Percentiles rank a stretch among this genome's conserved stretches.
phyloP scores from a whole-genome alignment of 2,797 vertebrate species.

The Melanotaenia boesemani region DNA sequence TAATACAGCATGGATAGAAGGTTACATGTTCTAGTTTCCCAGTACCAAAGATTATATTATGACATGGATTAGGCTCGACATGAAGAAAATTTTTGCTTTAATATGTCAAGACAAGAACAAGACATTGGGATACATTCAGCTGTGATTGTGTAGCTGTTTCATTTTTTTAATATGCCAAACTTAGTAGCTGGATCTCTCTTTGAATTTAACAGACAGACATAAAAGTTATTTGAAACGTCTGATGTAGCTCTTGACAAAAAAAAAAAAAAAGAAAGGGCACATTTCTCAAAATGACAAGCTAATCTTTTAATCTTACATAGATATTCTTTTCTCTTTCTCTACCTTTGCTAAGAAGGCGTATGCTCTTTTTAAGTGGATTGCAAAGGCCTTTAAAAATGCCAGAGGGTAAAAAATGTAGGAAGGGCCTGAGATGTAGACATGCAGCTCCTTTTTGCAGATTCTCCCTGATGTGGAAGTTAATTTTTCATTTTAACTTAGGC shows the following conservation, averaged over 20 bases:
- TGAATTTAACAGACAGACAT: constrained; percentile 1
- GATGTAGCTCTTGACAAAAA: neutral
- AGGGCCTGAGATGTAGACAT: neutral
- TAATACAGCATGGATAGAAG: too few relatives aligned
- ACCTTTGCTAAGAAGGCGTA: neutral
- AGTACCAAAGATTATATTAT: neutral
- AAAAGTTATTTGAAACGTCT: constrained; percentile 17
- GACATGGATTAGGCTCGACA: neutral
- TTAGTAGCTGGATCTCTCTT: neutral
- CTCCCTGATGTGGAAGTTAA: neutral
- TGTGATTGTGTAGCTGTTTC: neutral
- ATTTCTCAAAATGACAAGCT: neutral
- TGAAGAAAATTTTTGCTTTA: neutral
- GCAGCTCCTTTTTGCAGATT: neutral
- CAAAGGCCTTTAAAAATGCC: neutral
- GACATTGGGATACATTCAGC: neutral
- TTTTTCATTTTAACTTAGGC: too few relatives aligned
- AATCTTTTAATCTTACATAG: constrained; percentile 11
- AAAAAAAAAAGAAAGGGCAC: too few relatives aligned
- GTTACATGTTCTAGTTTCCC: too few relatives aligned
- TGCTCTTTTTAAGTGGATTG: neutral
- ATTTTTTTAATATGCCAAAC: neutral
- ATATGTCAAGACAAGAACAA: neutral
- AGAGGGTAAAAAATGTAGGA: neutral
- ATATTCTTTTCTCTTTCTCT: neutral